phyloP scores from a whole-genome alignment of 2,113 vertebrate species.

The Globicephala melas region DNA sequence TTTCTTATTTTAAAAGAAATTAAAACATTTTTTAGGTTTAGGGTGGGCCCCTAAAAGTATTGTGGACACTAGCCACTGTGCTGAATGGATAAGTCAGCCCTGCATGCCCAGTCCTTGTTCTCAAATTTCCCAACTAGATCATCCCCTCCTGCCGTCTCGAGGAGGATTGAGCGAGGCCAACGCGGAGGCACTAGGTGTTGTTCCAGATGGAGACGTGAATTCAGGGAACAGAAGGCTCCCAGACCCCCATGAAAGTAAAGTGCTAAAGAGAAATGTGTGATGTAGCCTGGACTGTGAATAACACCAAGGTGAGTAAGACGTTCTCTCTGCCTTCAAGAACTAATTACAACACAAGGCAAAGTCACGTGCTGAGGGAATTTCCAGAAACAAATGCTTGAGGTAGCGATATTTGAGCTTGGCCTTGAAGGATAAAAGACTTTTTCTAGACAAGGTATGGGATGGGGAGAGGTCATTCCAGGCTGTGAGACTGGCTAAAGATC shows the following conservation, averaged over 20 bases:
- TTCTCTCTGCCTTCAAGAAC: not conserved
- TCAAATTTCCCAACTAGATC: not conserved
- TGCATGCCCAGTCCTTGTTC: not conserved
- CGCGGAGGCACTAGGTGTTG: not conserved
- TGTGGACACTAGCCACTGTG: not conserved
- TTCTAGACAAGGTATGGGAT: not conserved
- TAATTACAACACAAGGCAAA: constrained; percentile 11
- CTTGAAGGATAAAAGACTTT: not conserved
- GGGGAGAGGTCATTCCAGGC: not conserved
- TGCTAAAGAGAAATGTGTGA: not conserved
- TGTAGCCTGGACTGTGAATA: not conserved
- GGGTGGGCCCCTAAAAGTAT: not conserved
- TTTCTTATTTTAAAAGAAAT: not conserved
- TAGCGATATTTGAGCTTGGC: not conserved
- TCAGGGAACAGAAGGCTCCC: not conserved
- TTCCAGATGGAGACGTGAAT: not conserved
- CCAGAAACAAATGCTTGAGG: constrained; percentile 4
- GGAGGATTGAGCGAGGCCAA: not conserved
- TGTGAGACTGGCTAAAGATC: not conserved
- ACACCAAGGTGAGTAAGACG: not conserved
- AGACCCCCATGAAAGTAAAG: not conserved
- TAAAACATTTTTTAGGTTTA: not conserved
- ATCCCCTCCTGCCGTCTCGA: not conserved
- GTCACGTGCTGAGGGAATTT: not conserved
- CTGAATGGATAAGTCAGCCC: not conserved